Evolutionary conservation across 2,888 invertebrate species (phyloP).

Genomic region (Latrodectus elegans): DNA sequence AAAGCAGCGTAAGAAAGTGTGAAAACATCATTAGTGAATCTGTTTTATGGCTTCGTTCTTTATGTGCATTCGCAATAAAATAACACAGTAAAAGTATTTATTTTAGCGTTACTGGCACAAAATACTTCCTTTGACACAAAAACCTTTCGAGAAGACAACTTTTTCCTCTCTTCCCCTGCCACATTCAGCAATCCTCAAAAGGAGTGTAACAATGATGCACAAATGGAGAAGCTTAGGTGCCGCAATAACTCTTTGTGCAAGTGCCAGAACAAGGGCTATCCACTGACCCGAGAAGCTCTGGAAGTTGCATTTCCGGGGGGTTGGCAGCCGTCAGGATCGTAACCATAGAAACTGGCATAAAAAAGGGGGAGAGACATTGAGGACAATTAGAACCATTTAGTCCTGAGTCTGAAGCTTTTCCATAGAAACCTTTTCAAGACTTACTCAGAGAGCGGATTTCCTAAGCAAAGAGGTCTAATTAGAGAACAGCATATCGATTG

Average conservation of each 20-base stretch:
- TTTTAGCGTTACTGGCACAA: background rate
- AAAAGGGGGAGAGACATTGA: slow-evolving; percentile 13
- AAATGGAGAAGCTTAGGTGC: slow-evolving; percentile 2
- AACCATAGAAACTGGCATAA: slow-evolving; percentile 29
- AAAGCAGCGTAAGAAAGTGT: no score
- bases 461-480: background rate
- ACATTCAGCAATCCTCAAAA: background rate
- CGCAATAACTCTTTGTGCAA: slow-evolving; percentile 46
- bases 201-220: slow-evolving; percentile 38
- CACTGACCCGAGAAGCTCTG: slow-evolving; percentile 15
- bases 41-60: no score
- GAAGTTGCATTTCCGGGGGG: slow-evolving; percentile 43
- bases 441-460: background rate
- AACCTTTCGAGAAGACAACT: background rate
- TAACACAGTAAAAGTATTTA: no score
- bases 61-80: no score
- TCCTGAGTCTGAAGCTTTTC: background rate
- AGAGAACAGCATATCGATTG: background rate
- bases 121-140: background rate
- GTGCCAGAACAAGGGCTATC: slow-evolving; percentile 8
- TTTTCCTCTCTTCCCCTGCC: background rate
- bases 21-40: no score
- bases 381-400: slow-evolving; percentile 61
- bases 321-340: slow-evolving; percentile 38
- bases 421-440: slow-evolving; percentile 5